A percentile compares a stretch with the other conserved stretches of the same genome.
phyloP scores from a whole-genome alignment of 2,113 vertebrate genomes.

The Ahaetulla prasina region DNA sequence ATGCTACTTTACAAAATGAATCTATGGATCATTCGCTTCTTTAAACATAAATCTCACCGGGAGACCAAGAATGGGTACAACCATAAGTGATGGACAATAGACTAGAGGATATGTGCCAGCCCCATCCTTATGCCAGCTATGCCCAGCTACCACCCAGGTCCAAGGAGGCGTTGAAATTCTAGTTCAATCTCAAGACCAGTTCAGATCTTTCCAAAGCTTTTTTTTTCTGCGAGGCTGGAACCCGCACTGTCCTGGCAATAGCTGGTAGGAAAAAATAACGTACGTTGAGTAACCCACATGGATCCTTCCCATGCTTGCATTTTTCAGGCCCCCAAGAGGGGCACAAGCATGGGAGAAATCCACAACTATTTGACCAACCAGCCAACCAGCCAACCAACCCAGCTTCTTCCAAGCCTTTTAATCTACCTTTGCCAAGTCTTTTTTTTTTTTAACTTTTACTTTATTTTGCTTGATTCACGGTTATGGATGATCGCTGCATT shows the following conservation, averaged over 20 bases:
- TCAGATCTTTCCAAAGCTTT: background rate
- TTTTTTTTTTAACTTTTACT: background rate
- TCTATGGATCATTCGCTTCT: background rate
- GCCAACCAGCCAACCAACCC: background rate
- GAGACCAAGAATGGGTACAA: background rate
- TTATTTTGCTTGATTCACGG: background rate
- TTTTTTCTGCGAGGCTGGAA: background rate
- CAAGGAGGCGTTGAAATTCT: background rate
- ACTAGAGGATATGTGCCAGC: background rate
- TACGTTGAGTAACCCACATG: background rate
- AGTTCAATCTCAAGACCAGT: background rate
- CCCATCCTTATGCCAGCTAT: background rate
- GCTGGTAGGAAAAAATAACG: background rate
- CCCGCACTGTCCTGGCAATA: background rate
- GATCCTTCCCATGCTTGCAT: background rate
- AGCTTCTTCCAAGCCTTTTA: background rate
- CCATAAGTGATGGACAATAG: background rate
- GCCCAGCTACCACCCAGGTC: background rate
- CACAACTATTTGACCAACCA: background rate
- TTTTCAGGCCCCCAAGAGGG: background rate
- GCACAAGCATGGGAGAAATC: background rate
- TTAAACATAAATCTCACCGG: background rate
- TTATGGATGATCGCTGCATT: background rate
- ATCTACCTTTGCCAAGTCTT: background rate
- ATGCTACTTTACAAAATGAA: slow-evolving; percentile 5